Base-by-base conservation (phyloP, 2,797 vertebrate genomes). In the Dryobates pubescens region DNA sequence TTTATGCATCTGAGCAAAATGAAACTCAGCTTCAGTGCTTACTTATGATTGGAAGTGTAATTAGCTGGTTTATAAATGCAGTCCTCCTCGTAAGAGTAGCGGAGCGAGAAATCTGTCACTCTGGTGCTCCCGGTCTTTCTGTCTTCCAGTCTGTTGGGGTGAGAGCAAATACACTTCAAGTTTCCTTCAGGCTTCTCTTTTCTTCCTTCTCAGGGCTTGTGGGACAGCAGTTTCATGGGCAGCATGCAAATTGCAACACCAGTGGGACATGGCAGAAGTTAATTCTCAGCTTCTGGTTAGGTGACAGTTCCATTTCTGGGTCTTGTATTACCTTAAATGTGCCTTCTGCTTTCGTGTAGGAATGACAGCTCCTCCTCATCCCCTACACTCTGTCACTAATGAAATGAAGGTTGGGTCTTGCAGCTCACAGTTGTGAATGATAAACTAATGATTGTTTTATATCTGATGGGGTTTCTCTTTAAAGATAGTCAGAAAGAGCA, bases 31-130 rank as follows among this genome's bases (percentile, higher is more conserved):
- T 86, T 76, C 45, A 47, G 49, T 68, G 58, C 20, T 84, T 84
- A 22, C 43, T 86, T 74, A 61, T 11, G 45, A 43, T 38, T 79
- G 20, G 29, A 47, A 20, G 49, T 54, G 58, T 92, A 86, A 82
- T 94, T 86, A 84, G 77, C 20, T 86, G 54, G 5, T 76, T 84
- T 82, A 30, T 43, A 59, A 76, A 71, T 51, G 29, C 17, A n/a
- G 15, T 61, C 59, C 10, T 92, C n/a, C 54, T 43, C 0, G 0
- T 4, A 41, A 43, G 38, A 27, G 47, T 45, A 57, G 61, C 18
- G 22, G 77, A 81, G 38, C 81, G 64, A 86, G 68, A 84, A 93
- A 68, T 45, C 17, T 3, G 43, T 68, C 76, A 36, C 22, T 41
- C 69, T n/a, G 24, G 26, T 79, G 24, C 14, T 83, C 73, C 68